Evolutionary conservation across 2,888 invertebrate genomes (phyloP), one percentile per base, ranked within the genome.

Genomic region (Ennomos quercinarius): DNA sequence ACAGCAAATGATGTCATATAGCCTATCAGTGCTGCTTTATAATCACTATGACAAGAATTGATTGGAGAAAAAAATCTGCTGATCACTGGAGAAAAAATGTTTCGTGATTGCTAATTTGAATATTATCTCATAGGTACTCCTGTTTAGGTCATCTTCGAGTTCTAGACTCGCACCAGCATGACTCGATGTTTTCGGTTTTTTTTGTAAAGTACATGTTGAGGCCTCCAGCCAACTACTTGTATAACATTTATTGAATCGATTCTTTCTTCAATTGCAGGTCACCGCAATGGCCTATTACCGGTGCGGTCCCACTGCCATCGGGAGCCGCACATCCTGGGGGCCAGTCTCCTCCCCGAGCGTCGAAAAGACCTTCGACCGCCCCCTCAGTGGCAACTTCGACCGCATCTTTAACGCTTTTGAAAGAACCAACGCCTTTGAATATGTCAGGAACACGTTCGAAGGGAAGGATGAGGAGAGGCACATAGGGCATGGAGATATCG

Each of bases 321-420:
- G 89, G 62, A 91, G 84, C 83, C 84, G 91, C 66, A 85, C 89
- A n/a, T 92, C 93, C 13, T 95, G 95, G 95, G 94, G 94, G 9
- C 94, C 71, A 11, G 67, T 66, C 38, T 90, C 94, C 54, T 93
- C 94, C 38, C 85, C 87, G 51, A 71, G 85, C 45, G 73, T 83
- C 60, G 83, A 86, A 62, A 89, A 84, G 80, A 77, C 77, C 72
- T 89, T 78, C 76, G 86, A 87, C 58, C 80, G 91, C 10, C 92
- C 92, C 5, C 76, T 91, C 57, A 91, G 91, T 76, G 92, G 89
- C 39, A 91, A 90, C 75, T 93, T 86, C 70, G 93, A 93, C 72
- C 80, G 93, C 57, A 93, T 93, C 76, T 93, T 91, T 73, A 93
- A 93, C 71, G 87, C 91, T 6, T 93, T 93, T 66, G 93, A 93